Percentiles rank a stretch among this genome's conserved stretches.
Conservation (phyloP, 2,888 invertebrate genomes). For the Lysandra bellargus region DNA sequence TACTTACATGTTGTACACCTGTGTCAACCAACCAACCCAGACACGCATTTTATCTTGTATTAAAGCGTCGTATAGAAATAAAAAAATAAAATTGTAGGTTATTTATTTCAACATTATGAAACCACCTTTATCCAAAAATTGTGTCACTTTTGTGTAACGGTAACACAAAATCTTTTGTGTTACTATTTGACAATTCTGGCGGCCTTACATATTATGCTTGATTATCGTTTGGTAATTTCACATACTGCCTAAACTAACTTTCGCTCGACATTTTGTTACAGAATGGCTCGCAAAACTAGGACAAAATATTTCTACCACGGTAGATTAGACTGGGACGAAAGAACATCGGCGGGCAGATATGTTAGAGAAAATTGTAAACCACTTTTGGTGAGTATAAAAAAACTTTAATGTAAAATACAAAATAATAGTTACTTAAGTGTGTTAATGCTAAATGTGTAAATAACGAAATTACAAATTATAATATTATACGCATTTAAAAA, state of each 20-base stretch:
- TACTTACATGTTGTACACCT: too few species aligned
- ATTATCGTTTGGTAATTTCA: too few species aligned
- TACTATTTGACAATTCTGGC: too few species aligned
- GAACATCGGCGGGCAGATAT: slow-evolving; percentile 97
- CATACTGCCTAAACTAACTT: slow-evolving; percentile 25
- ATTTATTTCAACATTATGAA: too few species aligned
- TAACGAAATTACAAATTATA: background rate
- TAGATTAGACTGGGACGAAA: slow-evolving; percentile 98
- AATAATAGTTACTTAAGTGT: background rate
- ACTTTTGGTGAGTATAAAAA: slow-evolving; percentile 86
- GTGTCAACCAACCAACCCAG: too few species aligned
- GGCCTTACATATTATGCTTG: too few species aligned
- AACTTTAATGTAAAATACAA: slow-evolving; percentile 9
- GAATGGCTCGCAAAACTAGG: slow-evolving; percentile 94
- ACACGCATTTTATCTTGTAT: too few species aligned
- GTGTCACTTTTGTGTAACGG: too few species aligned
- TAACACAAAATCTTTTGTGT: too few species aligned
- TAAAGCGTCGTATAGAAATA: too few species aligned
- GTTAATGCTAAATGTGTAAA: background rate
- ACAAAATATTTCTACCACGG: slow-evolving; percentile 99
- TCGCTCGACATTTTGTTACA: slow-evolving; percentile 59
- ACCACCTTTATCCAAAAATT: too few species aligned
- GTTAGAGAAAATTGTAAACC: slow-evolving; percentile 99
- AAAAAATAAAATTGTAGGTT: too few species aligned
- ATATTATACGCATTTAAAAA: background rate